Conservation (phyloP, 2,113 vertebrate genomes). For the Coracopsis vasa region DNA sequence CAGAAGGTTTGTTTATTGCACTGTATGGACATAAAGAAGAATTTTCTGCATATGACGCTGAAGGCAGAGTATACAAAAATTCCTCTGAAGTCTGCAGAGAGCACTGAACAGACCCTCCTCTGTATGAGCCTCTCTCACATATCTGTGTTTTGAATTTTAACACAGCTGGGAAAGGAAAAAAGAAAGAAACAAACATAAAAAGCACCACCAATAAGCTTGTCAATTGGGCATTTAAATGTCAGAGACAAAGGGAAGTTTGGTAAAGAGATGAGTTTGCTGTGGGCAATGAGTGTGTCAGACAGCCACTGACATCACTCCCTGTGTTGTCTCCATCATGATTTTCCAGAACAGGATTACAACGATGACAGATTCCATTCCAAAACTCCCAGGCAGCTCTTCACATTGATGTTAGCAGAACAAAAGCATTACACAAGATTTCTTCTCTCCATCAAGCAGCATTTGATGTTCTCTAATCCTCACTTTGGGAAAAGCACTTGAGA, state of each 20-base stretch:
- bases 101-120: slow-evolving; percentile 3
- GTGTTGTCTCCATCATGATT: slow-evolving; percentile 52
- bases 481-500: slow-evolving; percentile 57
- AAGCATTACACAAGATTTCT: slow-evolving; percentile 69
- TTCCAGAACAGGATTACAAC: slow-evolving; percentile 56
- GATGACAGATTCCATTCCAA: slow-evolving; percentile 70
- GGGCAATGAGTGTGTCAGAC: slow-evolving; percentile 20
- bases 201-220: background rate
- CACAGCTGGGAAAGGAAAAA: slow-evolving; percentile 9
- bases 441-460: slow-evolving; percentile 22
- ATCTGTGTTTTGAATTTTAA: slow-evolving; percentile 60
- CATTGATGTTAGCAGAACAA: slow-evolving; percentile 67
- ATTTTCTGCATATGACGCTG: slow-evolving; percentile 21
- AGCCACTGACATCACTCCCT: slow-evolving; percentile 50
- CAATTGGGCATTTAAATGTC: background rate
- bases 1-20: slow-evolving; percentile 39
- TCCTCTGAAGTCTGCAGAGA: slow-evolving; percentile 38
- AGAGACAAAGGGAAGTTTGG: slow-evolving; percentile 24
- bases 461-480: slow-evolving; percentile 65
- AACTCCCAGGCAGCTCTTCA: slow-evolving; percentile 70
- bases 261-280: slow-evolving; percentile 11
- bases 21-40: slow-evolving; percentile 3
- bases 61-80: slow-evolving; percentile 50
- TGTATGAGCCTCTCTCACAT: slow-evolving; percentile 24
- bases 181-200: background rate